These are phyloP conservation scores for Cheilosia impressa DNA, from an alignment of 2,888 invertebrate genomes.

Conservation along the genomic window DNA sequence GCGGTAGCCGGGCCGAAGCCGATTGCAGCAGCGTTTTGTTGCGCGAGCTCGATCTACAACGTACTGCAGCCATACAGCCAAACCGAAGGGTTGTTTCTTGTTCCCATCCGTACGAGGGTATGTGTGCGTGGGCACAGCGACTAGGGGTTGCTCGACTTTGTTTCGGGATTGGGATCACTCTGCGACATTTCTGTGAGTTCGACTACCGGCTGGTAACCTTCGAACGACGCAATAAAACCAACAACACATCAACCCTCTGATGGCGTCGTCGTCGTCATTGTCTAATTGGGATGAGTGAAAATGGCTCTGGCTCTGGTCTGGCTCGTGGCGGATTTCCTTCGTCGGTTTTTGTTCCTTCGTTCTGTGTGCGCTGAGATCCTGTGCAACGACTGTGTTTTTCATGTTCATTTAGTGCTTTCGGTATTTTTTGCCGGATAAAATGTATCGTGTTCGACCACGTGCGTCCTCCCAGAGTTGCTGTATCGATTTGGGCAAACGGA, in stretches of 20 bases:
- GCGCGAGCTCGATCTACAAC: conserved; percentile 54
- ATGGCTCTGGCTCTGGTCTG: conserved; percentile 5
- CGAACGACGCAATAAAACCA: conserved; percentile 73
- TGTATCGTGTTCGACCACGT: conserved; percentile 70
- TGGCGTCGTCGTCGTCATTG: conserved; percentile 4
- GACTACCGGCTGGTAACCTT: conserved; percentile 74
- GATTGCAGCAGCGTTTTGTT: conserved; percentile 61
- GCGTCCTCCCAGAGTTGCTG: conserved; percentile 51
- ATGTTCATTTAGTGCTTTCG: conserved; percentile 52
- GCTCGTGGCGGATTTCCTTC: conserved; percentile 55
- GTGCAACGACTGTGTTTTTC: conserved; percentile 61
- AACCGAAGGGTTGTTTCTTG: conserved; percentile 50
- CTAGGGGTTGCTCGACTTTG: conserved; percentile 63
- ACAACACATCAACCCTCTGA: conserved; percentile 67
- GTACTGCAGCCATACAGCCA: conserved; percentile 45
- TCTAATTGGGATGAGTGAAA: conserved; percentile 61
- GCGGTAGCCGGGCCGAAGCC: conserved; percentile 75
- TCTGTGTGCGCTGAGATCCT: conserved; percentile 59
- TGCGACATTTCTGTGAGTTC: conserved; percentile 61
- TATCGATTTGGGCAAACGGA: conserved; percentile 55
- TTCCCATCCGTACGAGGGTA: neutral
- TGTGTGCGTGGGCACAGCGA: conserved; percentile 42
- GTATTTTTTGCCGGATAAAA: conserved; percentile 47
- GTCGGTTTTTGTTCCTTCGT: conserved; percentile 11
- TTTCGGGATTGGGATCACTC: conserved; percentile 73